Conservation (phyloP, 2,797 vertebrate species). For the Carcharodon carcharias region DNA sequence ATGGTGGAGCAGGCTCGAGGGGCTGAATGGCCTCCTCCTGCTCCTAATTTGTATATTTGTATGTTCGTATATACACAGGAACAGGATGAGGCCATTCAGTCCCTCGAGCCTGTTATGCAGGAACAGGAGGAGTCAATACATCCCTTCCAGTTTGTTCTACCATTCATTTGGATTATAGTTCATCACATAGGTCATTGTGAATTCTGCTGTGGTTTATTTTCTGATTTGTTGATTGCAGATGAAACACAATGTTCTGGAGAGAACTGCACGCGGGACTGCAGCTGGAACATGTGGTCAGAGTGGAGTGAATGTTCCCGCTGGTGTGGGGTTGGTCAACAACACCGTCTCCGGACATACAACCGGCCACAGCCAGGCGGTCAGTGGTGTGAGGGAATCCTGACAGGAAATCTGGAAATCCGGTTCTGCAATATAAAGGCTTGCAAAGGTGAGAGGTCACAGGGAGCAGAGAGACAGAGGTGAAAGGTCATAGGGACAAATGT, state of each 20-base stretch:
- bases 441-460: constrained; percentile 57
- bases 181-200: not conserved
- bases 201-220: not conserved
- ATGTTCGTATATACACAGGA: not conserved
- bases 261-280: constrained; percentile 66
- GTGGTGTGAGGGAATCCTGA: constrained; percentile 74
- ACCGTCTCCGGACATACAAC: constrained; percentile 66
- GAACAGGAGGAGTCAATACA: not conserved
- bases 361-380: constrained; percentile 57
- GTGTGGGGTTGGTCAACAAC: constrained; percentile 78
- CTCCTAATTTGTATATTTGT: too few species aligned
- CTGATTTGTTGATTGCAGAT: constrained; percentile 44
- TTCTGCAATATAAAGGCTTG: constrained; percentile 81
- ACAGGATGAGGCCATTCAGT: not conserved
- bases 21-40: too few species aligned
- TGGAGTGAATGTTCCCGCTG: constrained; percentile 73
- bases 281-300: constrained; percentile 69
- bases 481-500: not conserved
- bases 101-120: not conserved
- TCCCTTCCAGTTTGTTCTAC: not conserved
- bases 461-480: not conserved
- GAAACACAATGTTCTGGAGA: constrained; percentile 52
- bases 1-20: too few species aligned
- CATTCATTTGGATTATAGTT: not conserved
- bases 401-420: constrained; percentile 64